Conservation (phyloP, 2,888 invertebrate species). For the Eupsilia transversa region DNA sequence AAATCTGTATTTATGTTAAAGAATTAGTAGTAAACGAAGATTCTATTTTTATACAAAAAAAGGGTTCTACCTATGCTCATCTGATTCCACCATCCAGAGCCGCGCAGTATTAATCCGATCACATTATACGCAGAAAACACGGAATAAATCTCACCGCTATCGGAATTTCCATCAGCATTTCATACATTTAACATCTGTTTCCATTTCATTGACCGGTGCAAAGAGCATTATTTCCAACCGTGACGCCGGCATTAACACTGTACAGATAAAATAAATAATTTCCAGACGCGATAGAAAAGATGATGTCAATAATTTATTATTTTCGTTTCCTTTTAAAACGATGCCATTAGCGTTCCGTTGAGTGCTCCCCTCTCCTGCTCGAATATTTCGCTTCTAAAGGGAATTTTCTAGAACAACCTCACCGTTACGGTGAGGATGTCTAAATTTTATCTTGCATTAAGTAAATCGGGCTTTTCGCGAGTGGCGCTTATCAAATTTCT, state of each 20-base stretch:
- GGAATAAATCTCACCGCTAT: constrained; percentile 67
- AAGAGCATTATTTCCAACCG: constrained; percentile 79
- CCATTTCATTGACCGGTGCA: constrained; percentile 80
- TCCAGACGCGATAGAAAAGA: constrained; percentile 79
- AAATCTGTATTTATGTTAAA: background rate
- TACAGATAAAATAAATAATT: constrained; percentile 81
- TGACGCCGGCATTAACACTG: constrained; percentile 65
- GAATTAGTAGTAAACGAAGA: background rate
- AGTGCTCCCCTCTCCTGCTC: constrained; percentile 79
- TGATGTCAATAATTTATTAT: constrained; percentile 88
- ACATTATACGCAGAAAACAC: constrained; percentile 51
- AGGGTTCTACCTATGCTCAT: too few species aligned
- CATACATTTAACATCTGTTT: constrained; percentile 81
- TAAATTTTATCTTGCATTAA: constrained; percentile 80
- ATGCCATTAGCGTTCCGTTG: constrained; percentile 83
- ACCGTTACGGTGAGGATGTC: constrained; percentile 75
- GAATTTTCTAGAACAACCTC: constrained; percentile 79
- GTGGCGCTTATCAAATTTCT: constrained; percentile 78
- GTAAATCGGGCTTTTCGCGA: constrained; percentile 75
- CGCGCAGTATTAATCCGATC: constrained; percentile 54
- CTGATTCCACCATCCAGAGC: constrained; percentile 1
- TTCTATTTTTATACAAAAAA: too few species aligned
- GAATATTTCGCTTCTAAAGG: constrained; percentile 79
- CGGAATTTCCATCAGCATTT: constrained; percentile 76
- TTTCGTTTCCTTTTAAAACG: constrained; percentile 86